These are phyloP conservation scores for Lomographa bimaculata DNA, from an alignment of 2,888 invertebrate genomes.

Conservation along the genomic window DNA sequence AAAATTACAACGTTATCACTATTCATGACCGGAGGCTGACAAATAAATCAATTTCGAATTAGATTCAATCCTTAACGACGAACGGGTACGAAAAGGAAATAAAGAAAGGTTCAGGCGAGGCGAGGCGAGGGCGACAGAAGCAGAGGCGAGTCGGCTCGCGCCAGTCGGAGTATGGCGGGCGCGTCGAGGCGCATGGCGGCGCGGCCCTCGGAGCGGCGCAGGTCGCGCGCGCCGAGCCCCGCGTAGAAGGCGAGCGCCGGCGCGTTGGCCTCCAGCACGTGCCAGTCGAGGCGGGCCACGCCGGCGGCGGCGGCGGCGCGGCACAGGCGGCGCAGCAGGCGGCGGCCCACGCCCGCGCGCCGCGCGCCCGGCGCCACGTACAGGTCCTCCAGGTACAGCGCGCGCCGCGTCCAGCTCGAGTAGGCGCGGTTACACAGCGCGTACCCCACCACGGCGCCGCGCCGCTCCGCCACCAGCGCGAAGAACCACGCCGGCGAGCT, in stretches of 20 bases:
- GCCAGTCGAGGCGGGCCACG: slow-evolving; percentile 89
- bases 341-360: slow-evolving; percentile 84
- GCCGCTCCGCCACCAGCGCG: slow-evolving; percentile 84
- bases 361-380: slow-evolving; percentile 88
- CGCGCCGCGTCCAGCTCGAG: slow-evolving; percentile 93
- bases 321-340: slow-evolving; percentile 56
- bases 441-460: slow-evolving; percentile 85
- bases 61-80: no score
- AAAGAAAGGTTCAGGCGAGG: no score
- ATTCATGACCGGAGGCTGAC: no score
- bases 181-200: slow-evolving; percentile 63
- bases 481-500: slow-evolving; percentile 84
- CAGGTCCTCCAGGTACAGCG: slow-evolving; percentile 93
- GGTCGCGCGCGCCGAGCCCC: slow-evolving; percentile 84
- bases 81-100: no score
- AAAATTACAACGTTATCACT: no score
- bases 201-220: slow-evolving; percentile 57
- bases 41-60: no score
- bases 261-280: slow-evolving; percentile 89
- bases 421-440: slow-evolving; percentile 91
- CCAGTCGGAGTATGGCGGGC: slow-evolving; percentile 46
- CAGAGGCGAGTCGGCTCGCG: neutral
- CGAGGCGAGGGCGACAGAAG: no score
- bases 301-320: slow-evolving; percentile 32
- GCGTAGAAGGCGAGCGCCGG: slow-evolving; percentile 90